Conservation (phyloP, 2,888 invertebrate species). For the Ischnura elegans region DNA sequence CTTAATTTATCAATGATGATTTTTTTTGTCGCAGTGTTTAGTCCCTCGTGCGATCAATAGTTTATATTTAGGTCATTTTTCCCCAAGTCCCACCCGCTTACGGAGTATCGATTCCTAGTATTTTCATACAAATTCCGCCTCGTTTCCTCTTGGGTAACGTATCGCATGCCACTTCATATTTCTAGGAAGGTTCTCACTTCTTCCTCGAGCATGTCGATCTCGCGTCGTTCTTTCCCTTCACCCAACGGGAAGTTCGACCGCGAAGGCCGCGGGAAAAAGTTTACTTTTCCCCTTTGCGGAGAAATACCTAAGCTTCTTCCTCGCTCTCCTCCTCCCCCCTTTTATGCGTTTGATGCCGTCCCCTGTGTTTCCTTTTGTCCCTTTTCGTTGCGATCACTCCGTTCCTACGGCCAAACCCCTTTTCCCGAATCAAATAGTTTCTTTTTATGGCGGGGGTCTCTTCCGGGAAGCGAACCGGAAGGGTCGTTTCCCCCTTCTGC, state of each 20-base stretch:
- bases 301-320: background rate
- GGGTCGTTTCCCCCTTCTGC: constrained; percentile 35
- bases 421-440: background rate
- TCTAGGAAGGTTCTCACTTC: background rate
- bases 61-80: background rate
- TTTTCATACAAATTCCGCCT: constrained; percentile 3
- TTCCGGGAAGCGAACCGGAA: constrained; percentile 31
- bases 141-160: background rate
- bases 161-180: background rate
- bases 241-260: background rate
- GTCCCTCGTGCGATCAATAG: background rate
- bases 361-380: background rate
- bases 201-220: background rate
- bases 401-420: background rate
- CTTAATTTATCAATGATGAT: background rate
- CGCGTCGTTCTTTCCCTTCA: background rate
- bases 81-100: background rate
- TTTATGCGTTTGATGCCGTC: background rate
- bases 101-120: background rate
- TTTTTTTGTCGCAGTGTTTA: background rate
- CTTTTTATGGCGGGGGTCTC: background rate
- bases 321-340: background rate
- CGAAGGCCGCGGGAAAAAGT: background rate
- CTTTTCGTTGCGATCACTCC: background rate
- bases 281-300: background rate